Evolutionary conservation across 2,113 vertebrate genomes (phyloP), one percentile per base, ranked within the genome.

Genomic region (Chascanopsetta lugubris): DNA sequence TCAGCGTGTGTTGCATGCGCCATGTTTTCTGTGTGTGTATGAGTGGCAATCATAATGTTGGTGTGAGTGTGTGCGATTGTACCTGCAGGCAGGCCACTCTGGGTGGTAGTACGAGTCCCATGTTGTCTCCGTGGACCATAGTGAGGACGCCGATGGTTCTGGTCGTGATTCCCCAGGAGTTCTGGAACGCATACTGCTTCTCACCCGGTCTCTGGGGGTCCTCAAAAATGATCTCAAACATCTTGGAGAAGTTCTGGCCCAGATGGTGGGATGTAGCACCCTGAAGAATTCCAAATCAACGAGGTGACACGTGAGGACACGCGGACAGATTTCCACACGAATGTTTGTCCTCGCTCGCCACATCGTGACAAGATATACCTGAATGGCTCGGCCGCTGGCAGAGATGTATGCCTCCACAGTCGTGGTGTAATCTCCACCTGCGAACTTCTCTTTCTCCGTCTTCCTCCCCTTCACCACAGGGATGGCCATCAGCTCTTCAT

Each of bases 51-150:
- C 15, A 38, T 38, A 38, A 15, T 1, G 13, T 17, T n/a, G 38
- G 17, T 1, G 15, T 40, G 20, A 43, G 0, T 21, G 6, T 40
- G 25, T 24, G 6, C 20, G 18, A 22, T 6, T 87, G 51, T 54
- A 99, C 97, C 96, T 99, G 97, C 59, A 97, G 87, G 73, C 93
- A 95, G 63, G 97, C 97, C 10, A 99, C 96, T 36, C 91, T 93
- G 27, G 97, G 97, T 3, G 97, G 97, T 11, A 99, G 82, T 1
- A 99, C 93, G 7, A 99, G 83, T 15, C 97, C 97, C 93, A 94
- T 95, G 86, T 99, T 97, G 92, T 99, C 97, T 61, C 97, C 97
- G 6, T 99, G 97, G 57, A 99, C 94, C 97, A 99, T 98, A 64
- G 94, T 93, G 91, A 99, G 94, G 27, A 98, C 97, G 0, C 97